Percentiles rank a stretch among this genome's conserved stretches.
phyloP scores from a whole-genome alignment of 2,888 invertebrate genomes.

The Oligia strigilis region DNA sequence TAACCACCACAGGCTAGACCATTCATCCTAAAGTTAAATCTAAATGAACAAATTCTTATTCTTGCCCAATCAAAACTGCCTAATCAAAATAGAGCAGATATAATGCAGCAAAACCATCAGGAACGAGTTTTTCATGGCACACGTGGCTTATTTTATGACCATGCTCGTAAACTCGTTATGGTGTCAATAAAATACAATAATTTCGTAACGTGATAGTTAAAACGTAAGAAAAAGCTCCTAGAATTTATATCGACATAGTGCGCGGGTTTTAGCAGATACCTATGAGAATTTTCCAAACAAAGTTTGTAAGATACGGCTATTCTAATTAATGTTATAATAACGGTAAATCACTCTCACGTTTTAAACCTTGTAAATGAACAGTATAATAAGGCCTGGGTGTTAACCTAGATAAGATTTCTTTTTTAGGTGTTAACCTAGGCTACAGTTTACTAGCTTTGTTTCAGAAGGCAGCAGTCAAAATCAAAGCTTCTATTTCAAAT shows the following conservation, averaged over 20 bases:
- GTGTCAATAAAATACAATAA: slow-evolving; percentile 70
- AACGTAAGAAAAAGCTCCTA: slow-evolving; percentile 31
- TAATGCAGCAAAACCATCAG: slow-evolving; percentile 31
- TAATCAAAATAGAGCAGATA: slow-evolving; percentile 49
- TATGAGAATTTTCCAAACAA: fast-evolving
- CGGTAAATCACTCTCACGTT: background rate
- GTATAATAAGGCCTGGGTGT: background rate
- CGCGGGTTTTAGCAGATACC: background rate
- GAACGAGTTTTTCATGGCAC: slow-evolving; percentile 62
- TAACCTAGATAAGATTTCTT: no score
- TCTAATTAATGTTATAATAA: background rate
- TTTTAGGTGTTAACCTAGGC: background rate
- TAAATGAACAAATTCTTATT: background rate
- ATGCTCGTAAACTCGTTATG: slow-evolving; percentile 71
- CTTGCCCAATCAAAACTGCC: slow-evolving; percentile 37
- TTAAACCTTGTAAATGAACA: background rate
- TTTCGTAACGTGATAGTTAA: slow-evolving; percentile 67
- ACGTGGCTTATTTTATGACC: slow-evolving; percentile 72
- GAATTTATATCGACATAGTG: background rate
- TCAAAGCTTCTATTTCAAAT: no score
- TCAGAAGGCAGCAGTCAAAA: background rate
- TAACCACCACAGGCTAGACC: background rate
- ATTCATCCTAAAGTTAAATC: background rate
- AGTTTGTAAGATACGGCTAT: background rate
- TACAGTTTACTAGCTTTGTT: background rate